phyloP scores from a whole-genome alignment of 2,888 invertebrate species.

The Seira ritae region DNA sequence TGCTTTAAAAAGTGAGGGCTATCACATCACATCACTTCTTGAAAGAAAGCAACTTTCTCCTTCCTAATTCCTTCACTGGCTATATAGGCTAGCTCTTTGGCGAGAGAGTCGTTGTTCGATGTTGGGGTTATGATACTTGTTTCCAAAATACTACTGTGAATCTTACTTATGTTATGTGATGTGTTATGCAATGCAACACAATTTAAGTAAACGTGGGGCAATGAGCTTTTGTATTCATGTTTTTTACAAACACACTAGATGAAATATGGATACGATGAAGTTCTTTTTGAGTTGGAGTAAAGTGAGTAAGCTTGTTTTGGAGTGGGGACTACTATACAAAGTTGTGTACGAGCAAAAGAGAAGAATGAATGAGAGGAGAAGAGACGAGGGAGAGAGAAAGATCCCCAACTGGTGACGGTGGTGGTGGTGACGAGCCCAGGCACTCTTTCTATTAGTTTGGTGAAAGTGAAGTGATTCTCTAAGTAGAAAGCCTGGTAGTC shows the following conservation, averaged over 20 bases:
- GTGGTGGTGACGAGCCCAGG: constrained; percentile 57
- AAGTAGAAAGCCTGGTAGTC: constrained; percentile 63
- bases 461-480: constrained; percentile 62
- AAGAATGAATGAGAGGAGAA: neutral
- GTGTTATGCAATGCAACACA: constrained; percentile 56
- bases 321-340: neutral
- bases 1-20: constrained; percentile 3
- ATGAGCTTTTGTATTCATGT: constrained; percentile 12
- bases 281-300: neutral
- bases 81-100: neutral
- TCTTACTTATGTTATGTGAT: constrained; percentile 26
- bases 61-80: neutral
- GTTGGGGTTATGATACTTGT: neutral
- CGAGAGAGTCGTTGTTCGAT: neutral
- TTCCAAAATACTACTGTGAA: too few species aligned
- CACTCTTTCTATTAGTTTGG: constrained; percentile 62
- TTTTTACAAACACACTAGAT: neutral
- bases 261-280: neutral
- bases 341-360: neutral
- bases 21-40: neutral
- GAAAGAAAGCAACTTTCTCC: neutral
- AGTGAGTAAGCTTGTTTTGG: constrained; percentile 6
- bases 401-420: constrained; percentile 52
- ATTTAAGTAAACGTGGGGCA: constrained; percentile 1
- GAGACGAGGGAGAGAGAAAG: neutral